Percentiles rank a stretch among this genome's conserved stretches.
Evolutionary conservation across 1,140 invertebrate genomes (phyloP).

Genomic region (Panagrolaimus sp.): DNA sequence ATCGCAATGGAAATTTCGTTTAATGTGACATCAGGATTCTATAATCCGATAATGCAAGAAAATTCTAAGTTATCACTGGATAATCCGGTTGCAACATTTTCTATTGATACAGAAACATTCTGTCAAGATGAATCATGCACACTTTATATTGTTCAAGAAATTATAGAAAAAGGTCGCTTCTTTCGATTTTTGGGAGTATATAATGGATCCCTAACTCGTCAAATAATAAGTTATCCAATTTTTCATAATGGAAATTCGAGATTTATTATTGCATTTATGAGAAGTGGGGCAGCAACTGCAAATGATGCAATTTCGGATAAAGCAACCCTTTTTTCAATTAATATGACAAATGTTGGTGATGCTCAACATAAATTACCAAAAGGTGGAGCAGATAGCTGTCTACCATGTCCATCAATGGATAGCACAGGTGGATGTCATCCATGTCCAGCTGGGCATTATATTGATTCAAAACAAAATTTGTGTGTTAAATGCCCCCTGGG

Average conservation of each 20-base stretch:
- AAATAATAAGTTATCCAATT: constrained; percentile 61
- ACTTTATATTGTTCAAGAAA: constrained; percentile 61
- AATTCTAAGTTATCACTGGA: constrained; percentile 30
- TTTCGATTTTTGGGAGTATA: constrained; percentile 56
- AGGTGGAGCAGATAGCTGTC: constrained; percentile 64
- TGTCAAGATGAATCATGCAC: constrained; percentile 56
- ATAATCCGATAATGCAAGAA: constrained; percentile 40
- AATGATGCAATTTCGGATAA: constrained; percentile 45
- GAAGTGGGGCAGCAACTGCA: constrained; percentile 47
- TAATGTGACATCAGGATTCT: constrained; percentile 47
- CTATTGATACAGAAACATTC: constrained; percentile 40
- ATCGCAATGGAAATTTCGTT: constrained; percentile 55
- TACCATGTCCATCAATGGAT: constrained; percentile 63
- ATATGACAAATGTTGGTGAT: constrained; percentile 66
- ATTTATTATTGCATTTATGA: constrained; percentile 67
- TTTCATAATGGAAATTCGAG: constrained; percentile 62
- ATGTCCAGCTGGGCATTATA: constrained; percentile 64
- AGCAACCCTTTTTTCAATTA: constrained; percentile 65
- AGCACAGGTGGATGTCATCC: constrained; percentile 63
- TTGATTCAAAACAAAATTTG: constrained; percentile 48
- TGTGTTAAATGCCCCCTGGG: background rate
- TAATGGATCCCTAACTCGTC: constrained; percentile 60
- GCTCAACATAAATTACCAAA: constrained; percentile 46
- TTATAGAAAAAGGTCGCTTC: background rate
- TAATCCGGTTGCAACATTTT: constrained; percentile 43